phyloP scores from a whole-genome alignment of 2,888 invertebrate genomes.

The Chrysina gloriosa region DNA sequence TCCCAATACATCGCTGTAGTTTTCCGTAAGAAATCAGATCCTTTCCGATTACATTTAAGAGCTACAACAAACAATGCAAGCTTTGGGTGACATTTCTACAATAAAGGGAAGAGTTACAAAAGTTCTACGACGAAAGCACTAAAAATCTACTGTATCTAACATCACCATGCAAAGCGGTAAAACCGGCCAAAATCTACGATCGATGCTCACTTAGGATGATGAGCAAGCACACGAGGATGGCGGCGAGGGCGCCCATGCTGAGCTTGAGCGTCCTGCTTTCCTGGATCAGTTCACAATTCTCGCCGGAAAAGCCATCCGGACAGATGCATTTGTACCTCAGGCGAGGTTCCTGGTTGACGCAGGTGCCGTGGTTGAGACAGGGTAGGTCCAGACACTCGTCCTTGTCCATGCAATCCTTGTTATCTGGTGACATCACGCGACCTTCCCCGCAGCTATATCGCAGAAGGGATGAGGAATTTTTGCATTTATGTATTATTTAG shows the following conservation, averaged over 20 bases:
- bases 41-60: too few relatives aligned
- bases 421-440: slow-evolving; percentile 88
- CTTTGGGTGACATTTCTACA: too few relatives aligned
- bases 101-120: too few relatives aligned
- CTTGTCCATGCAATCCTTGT: slow-evolving; percentile 94
- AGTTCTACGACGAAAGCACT: too few relatives aligned
- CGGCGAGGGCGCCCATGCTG: slow-evolving; percentile 96
- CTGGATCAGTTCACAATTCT: slow-evolving; percentile 92
- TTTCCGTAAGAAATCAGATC: too few relatives aligned
- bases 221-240: slow-evolving; percentile 96
- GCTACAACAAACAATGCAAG: too few relatives aligned
- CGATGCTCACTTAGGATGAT: slow-evolving; percentile 93
- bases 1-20: too few relatives aligned
- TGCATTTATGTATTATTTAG: not conserved
- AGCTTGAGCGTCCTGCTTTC: slow-evolving; percentile 95
- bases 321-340: slow-evolving; percentile 90
- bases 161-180: too few relatives aligned
- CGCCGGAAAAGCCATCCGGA: slow-evolving; percentile 93
- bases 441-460: slow-evolving; percentile 88
- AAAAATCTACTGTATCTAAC: too few relatives aligned
- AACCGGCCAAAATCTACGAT: too few relatives aligned
- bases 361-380: slow-evolving; percentile 92
- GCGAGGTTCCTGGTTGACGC: slow-evolving; percentile 91
- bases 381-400: slow-evolving; percentile 95
- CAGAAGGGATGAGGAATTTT: not conserved